Conservation (phyloP, 2,113 vertebrate species). For the Thamnaconus septentrionalis region DNA sequence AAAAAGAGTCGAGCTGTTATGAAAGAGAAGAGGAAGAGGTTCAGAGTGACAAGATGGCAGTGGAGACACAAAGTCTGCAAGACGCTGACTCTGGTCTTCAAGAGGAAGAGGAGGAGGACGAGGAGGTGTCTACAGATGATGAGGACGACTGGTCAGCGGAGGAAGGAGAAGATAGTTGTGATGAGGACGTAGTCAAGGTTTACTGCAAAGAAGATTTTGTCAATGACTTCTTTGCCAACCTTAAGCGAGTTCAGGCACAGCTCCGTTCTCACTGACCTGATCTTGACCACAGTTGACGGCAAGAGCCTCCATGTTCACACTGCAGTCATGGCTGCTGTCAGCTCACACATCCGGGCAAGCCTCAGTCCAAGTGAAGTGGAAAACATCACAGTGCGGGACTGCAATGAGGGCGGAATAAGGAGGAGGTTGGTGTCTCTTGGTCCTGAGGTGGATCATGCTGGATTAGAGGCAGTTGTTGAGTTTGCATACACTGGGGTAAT, state of each 20-base stretch:
- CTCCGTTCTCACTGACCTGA: slow-evolving; percentile 72
- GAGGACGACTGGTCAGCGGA: not conserved
- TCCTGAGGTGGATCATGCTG: slow-evolving; percentile 53
- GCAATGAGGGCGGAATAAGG: not conserved
- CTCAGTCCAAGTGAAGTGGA: slow-evolving; percentile 7
- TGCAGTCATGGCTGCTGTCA: slow-evolving; percentile 76
- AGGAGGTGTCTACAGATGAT: slow-evolving; percentile 14
- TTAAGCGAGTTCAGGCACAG: slow-evolving; percentile 67
- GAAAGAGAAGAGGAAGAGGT: slow-evolving; percentile 1
- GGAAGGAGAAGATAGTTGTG: slow-evolving; percentile 5
- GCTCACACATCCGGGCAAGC: slow-evolving; percentile 58
- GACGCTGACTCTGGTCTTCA: not conserved
- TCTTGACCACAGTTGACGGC: slow-evolving; percentile 54
- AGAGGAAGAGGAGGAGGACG: slow-evolving; percentile 15
- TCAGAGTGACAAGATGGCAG: not conserved
- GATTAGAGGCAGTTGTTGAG: slow-evolving; percentile 77
- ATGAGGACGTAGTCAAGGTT: slow-evolving; percentile 32
- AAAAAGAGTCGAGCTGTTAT: not conserved
- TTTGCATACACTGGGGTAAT: slow-evolving; percentile 84
- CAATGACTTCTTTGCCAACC: slow-evolving; percentile 60
- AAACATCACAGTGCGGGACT: not conserved
- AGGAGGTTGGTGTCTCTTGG: slow-evolving; percentile 40
- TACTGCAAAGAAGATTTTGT: slow-evolving; percentile 55
- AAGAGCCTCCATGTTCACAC: slow-evolving; percentile 62
- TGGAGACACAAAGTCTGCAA: not conserved